Base-by-base conservation (phyloP, 2,888 invertebrate species). In the Smittia aterrima region DNA sequence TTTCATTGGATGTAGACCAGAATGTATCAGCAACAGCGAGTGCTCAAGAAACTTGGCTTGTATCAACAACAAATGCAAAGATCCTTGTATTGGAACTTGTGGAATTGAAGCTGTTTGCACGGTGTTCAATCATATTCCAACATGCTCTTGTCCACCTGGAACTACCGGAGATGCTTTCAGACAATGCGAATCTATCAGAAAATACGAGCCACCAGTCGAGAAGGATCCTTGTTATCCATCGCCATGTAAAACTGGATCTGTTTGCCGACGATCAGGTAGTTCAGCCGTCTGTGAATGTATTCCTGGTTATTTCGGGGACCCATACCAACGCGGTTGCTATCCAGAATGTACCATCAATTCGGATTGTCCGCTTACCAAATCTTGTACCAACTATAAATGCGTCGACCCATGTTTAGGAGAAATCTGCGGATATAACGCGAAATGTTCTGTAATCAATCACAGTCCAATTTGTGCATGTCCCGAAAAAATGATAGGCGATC, bases 21-120 rank as follows among this genome's bases (percentile, higher is more conserved):
- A 95, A 81, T 95, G 95, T 82, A 85, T 95, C 16, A 89, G 92
- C 74, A 95, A 95, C 80, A 90, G 91, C 0, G 95, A 95, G 79
- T 96, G 95, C 82, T 86, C 93, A 0, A 88, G 92, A 66, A 89
- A 93, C 77, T 88, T 89, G 77, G 92, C 93, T 9, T 95, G 95
- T 80, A 91, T 92, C 79, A 87, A 88, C 16, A 91, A 91, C 77
- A 91, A 91, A 80, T 96, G 95, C 79, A 86, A 87, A 75, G 92
- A 95, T 83, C 94, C 95, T 25, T 93, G 93, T 79, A 86, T 88
- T 68, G 92, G 90, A 75, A 89, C 91, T 6, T 95, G 95, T 78
- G 95, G 95, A 68, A 81, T 92, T 22, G 93, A 93, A 78, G 92
- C 95, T 0, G 85, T 92, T 77, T 87, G 95, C 84, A 87, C 90